Percentiles rank a stretch among this genome's conserved stretches.
Evolutionary conservation across 2,113 vertebrate species (phyloP).

Genomic region (Onychostoma macrolepis): DNA sequence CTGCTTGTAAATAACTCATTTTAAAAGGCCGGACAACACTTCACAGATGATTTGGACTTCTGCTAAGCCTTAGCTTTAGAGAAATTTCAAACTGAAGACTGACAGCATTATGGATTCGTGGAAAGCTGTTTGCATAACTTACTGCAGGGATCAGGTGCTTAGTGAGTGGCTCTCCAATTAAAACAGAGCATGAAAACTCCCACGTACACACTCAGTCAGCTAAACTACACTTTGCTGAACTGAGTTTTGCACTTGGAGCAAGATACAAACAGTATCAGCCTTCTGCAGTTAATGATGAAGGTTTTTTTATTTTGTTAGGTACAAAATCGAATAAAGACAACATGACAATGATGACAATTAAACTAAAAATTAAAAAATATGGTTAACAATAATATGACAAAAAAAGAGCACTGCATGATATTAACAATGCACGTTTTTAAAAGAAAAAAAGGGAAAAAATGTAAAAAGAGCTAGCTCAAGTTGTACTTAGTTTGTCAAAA

Average conservation of each 20-base stretch:
- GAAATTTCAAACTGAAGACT: conserved; percentile 21
- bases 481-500: background rate
- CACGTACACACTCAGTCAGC: background rate
- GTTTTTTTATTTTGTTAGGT: background rate
- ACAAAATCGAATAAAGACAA: background rate
- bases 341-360: background rate
- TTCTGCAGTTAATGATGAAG: background rate
- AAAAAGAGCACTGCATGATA: background rate
- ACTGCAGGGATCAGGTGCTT: conserved; percentile 46
- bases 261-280: background rate
- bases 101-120: conserved; percentile 45
- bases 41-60: conserved; percentile 14
- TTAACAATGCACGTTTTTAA: background rate
- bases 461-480: background rate
- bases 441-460: background rate
- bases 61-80: conserved; percentile 8
- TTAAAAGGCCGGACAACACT: conserved; percentile 11
- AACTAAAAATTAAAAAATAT: background rate
- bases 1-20: conserved; percentile 10
- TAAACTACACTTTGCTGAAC: background rate
- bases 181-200: conserved; percentile 30
- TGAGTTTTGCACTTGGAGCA: background rate
- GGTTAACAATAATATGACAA: background rate
- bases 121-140: conserved; percentile 46
- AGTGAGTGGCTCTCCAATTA: conserved; percentile 45